Percentiles rank a stretch among this genome's conserved stretches.
Conservation (phyloP, 1,140 invertebrate species). For the Drosophila carrolli region DNA sequence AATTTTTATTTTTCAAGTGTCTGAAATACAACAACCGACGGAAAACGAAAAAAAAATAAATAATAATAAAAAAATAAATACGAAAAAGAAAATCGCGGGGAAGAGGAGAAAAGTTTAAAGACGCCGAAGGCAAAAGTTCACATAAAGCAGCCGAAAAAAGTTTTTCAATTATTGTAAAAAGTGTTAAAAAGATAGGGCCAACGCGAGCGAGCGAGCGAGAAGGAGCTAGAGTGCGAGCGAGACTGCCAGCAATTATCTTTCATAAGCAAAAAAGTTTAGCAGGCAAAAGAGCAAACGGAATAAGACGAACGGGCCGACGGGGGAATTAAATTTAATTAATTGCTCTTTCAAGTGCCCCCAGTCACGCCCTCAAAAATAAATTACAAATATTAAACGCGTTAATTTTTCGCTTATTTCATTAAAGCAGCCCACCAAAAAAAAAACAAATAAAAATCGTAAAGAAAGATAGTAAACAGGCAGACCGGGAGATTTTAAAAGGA, state of each 20-base stretch:
- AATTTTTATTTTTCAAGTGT: slow-evolving; percentile 74
- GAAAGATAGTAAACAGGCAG: background rate
- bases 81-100: slow-evolving; percentile 44
- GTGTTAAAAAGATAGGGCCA: slow-evolving; percentile 65
- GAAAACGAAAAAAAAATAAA: slow-evolving; percentile 15
- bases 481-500: background rate
- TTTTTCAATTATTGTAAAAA: slow-evolving; percentile 83
- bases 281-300: slow-evolving; percentile 40
- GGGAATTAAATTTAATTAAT: slow-evolving; percentile 55
- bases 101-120: slow-evolving; percentile 49
- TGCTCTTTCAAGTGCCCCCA: slow-evolving; percentile 32
- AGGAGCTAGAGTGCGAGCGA: slow-evolving; percentile 7
- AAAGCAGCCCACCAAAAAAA: slow-evolving; percentile 20
- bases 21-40: slow-evolving; percentile 49
- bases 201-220: slow-evolving; percentile 14
- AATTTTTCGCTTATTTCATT: slow-evolving; percentile 49
- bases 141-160: slow-evolving; percentile 73
- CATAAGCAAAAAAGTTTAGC: slow-evolving; percentile 42
- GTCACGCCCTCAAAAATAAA: slow-evolving; percentile 10
- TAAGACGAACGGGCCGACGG: background rate
- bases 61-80: slow-evolving; percentile 24
- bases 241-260: slow-evolving; percentile 40
- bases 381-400: slow-evolving; percentile 43
- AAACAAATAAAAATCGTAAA: slow-evolving; percentile 7
- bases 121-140: slow-evolving; percentile 68